A percentile compares a stretch with the other conserved stretches of the same genome.
Evolutionary conservation across 2,797 vertebrate genomes (phyloP).

Genomic region (Clarias pachynema): DNA sequence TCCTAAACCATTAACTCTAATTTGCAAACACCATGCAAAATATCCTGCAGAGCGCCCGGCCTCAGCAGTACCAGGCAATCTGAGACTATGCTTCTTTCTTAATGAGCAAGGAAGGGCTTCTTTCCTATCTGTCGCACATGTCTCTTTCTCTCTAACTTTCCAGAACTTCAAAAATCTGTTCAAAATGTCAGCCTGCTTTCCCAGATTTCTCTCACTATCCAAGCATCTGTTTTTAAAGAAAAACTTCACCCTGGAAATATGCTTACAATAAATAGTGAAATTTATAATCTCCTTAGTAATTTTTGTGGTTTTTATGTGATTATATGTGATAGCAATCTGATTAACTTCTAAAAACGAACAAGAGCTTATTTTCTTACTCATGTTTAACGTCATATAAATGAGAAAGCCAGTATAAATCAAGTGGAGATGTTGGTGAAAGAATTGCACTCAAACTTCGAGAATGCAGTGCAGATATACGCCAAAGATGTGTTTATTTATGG

Average conservation of each 20-base stretch:
- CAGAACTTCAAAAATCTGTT: neutral
- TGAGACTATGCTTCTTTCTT: slow-evolving; percentile 19
- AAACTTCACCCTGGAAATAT: neutral
- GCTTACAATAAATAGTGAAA: neutral
- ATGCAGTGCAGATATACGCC: too few relatives aligned
- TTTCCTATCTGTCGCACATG: slow-evolving; percentile 13
- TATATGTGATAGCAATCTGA: neutral
- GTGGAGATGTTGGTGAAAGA: neutral
- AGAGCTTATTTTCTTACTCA: neutral
- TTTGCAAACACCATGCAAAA: slow-evolving; percentile 29
- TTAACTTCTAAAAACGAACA: neutral
- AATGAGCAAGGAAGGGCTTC: slow-evolving; percentile 1
- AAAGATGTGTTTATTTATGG: neutral
- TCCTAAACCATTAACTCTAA: neutral
- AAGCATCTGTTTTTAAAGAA: neutral
- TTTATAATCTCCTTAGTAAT: neutral
- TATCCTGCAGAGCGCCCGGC: slow-evolving; percentile 20
- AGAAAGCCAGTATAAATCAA: neutral
- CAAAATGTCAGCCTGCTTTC: slow-evolving; percentile 18
- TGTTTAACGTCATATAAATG: neutral
- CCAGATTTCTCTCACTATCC: neutral
- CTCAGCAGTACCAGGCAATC: neutral
- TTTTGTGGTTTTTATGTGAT: neutral
- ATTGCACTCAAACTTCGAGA: neutral
- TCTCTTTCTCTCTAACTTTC: neutral